A percentile compares a stretch with the other conserved stretches of the same genome.
phyloP scores from a whole-genome alignment of 2,113 vertebrate species.

The Sebastes fasciatus region DNA sequence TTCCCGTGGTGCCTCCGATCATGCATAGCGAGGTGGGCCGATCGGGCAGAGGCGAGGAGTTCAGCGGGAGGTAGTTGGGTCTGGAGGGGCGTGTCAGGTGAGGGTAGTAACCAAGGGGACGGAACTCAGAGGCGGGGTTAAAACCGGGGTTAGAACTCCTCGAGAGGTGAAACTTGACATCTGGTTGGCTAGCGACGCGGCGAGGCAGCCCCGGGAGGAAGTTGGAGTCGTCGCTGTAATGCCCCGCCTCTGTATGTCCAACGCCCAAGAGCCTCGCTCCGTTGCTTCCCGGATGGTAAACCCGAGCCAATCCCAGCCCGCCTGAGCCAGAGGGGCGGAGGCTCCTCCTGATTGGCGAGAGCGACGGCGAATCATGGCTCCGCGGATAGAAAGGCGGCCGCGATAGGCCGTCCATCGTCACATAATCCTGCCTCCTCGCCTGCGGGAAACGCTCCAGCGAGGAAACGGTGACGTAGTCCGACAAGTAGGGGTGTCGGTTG shows the following conservation, averaged over 20 bases:
- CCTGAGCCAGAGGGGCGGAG: constrained; percentile 55
- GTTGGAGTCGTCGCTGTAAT: constrained; percentile 83
- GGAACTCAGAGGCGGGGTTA: constrained; percentile 88
- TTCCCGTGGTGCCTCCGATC: constrained; percentile 62
- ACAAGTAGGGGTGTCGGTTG: constrained; percentile 71
- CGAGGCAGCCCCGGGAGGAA: constrained; percentile 88
- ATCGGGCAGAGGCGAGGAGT: constrained; percentile 77
- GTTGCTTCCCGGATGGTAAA: constrained; percentile 59
- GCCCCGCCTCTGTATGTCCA: constrained; percentile 72
- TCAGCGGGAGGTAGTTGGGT: constrained; percentile 82
- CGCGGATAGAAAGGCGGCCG: constrained; percentile 52
- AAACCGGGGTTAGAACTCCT: constrained; percentile 65
- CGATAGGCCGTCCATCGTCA: constrained; percentile 64
- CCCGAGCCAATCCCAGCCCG: constrained; percentile 77
- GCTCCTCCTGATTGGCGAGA: constrained; percentile 76
- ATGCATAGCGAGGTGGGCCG: constrained; percentile 70
- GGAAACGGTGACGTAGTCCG: constrained; percentile 81
- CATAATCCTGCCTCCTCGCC: constrained; percentile 47
- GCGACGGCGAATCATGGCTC: constrained; percentile 28
- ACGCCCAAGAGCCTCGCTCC: constrained; percentile 49
- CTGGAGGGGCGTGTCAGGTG: constrained; percentile 84
- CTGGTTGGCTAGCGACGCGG: constrained; percentile 90
- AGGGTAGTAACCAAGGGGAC: constrained; percentile 91
- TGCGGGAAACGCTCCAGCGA: constrained; percentile 84
- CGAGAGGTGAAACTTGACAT: constrained; percentile 88